These are phyloP conservation scores for Eunapius fragilis DNA, from an alignment of 37 sponge, comb jelly and placozoan genomes.

Conservation along the genomic window DNA sequence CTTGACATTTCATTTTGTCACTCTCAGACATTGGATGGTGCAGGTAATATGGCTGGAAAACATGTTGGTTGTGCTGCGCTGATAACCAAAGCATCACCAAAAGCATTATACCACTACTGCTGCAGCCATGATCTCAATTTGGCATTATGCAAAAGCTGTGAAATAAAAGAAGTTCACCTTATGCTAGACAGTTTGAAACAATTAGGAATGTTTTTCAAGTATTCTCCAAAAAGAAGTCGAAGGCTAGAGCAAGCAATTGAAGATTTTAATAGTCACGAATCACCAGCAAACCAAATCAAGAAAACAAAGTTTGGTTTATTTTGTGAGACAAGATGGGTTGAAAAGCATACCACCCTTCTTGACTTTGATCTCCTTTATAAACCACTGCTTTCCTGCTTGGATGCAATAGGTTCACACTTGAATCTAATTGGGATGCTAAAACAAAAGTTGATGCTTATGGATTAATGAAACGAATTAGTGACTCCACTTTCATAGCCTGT, in stretches of 20 bases:
- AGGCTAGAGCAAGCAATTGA: slow-evolving; percentile 2
- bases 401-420: slow-evolving; percentile 4
- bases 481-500: slow-evolving; percentile 29
- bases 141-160: slow-evolving; percentile 17
- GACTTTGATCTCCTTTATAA: slow-evolving; percentile 7
- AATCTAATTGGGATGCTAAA: slow-evolving; percentile 16
- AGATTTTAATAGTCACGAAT: neutral
- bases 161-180: slow-evolving; percentile 12
- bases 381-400: slow-evolving; percentile 13
- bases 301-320: slow-evolving; percentile 5
- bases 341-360: slow-evolving; percentile 17
- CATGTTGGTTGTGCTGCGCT: slow-evolving; percentile 1
- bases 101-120: slow-evolving; percentile 31
- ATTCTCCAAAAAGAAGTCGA: no score
- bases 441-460: slow-evolving; percentile 39
- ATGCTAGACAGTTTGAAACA: slow-evolving; percentile 26
- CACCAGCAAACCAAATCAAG: no score
- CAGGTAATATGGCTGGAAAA: slow-evolving; percentile 12
- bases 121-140: slow-evolving; percentile 43
- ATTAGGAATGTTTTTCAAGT: slow-evolving; percentile 29
- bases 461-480: neutral
- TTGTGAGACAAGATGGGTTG: slow-evolving; percentile 41
- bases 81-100: neutral
- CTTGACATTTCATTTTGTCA: neutral
- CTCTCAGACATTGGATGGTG: slow-evolving; percentile 15